Base-by-base conservation (phyloP, 2,888 invertebrate species). In the Stegophylla sp. region DNA sequence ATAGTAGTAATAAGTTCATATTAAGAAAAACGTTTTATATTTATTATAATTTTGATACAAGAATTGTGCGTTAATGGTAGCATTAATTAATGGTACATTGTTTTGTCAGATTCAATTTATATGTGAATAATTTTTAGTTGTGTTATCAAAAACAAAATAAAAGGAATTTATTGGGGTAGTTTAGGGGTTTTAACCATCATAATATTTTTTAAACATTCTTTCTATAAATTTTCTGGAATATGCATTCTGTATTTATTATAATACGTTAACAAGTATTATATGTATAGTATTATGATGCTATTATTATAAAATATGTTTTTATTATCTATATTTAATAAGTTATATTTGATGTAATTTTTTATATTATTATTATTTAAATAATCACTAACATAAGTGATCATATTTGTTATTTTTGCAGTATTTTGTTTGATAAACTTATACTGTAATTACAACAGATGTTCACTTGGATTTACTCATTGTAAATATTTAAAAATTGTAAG, bases 231-330 rank as follows among this genome's bases (percentile, higher is more conserved):
- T n/a, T n/a, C n/a, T n/a, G n/a, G n/a, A 53, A 17, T 1, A 53
- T 10, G 23, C n/a, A 53, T 5, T 20, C n/a, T 53, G n/a, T n/a
- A n/a, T n/a, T n/a, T n/a, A n/a, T 53, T 53, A 2, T 20, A 53
- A 20, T 5, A 53, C n/a, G 20, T 20, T 34, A 34, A 20, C 9
- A 1, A 20, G 2, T 56, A 9, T 26, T 12, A 12, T 15, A 7
- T 71, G 1, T 72, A n/a, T 41, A 43, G 23, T 26, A 59, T 23
- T 26, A 56, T 48, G 34, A 53, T 20, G 75, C 64, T 53, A 75
- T 75, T 75, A 64, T 53, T 64, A 75, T 51, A 26, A 64, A 41
- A 41, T 23, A 74, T 2, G 9, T 75, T 26, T 75, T 75, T 63
- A 56, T 4, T 72, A 72, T 26, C 10, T 73, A 34, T 63, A 61